Percentiles rank a stretch among this genome's conserved stretches.
Conservation (phyloP, 1,140 invertebrate genomes). For the Hirudo medicinalis region DNA sequence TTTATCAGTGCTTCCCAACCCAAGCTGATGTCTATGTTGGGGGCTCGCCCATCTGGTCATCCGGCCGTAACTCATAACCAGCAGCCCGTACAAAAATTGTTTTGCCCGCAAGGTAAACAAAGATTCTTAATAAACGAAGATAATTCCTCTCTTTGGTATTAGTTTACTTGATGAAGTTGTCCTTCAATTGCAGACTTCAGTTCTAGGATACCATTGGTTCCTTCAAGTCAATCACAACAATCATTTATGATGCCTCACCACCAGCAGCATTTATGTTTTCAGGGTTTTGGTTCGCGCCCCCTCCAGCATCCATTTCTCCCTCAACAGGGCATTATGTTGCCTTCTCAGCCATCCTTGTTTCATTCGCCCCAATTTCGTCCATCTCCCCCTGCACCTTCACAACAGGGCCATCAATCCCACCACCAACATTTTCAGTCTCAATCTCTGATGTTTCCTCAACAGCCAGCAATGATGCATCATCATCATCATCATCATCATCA, state of each 20-base stretch:
- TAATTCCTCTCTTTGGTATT: too few relatives aligned
- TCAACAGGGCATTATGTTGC: neutral
- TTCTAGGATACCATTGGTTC: neutral
- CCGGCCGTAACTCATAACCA: too few relatives aligned
- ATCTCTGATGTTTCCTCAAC: slow-evolving; percentile 14
- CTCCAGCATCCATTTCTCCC: too few relatives aligned
- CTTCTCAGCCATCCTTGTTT: neutral
- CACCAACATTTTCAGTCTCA: slow-evolving; percentile 1
- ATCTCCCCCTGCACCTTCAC: neutral
- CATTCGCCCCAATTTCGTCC: neutral
- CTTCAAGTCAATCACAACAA: slow-evolving; percentile 17
- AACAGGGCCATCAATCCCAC: neutral
- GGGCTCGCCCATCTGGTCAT: too few relatives aligned
- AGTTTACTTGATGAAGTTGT: too few relatives aligned
- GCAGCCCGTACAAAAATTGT: too few relatives aligned
- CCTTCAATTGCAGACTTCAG: too few relatives aligned
- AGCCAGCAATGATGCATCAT: neutral
- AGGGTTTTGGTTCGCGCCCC: neutral
- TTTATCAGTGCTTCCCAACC: too few relatives aligned
- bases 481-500: neutral
- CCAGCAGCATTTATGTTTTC: neutral
- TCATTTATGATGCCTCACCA: slow-evolving; percentile 21
- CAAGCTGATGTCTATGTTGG: too few relatives aligned
- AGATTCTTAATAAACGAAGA: too few relatives aligned
- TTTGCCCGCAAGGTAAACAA: too few relatives aligned